Evolutionary conservation across 2,113 vertebrate genomes (phyloP), one percentile per base, ranked within the genome.

Genomic region (Patagioenas fasciata): DNA sequence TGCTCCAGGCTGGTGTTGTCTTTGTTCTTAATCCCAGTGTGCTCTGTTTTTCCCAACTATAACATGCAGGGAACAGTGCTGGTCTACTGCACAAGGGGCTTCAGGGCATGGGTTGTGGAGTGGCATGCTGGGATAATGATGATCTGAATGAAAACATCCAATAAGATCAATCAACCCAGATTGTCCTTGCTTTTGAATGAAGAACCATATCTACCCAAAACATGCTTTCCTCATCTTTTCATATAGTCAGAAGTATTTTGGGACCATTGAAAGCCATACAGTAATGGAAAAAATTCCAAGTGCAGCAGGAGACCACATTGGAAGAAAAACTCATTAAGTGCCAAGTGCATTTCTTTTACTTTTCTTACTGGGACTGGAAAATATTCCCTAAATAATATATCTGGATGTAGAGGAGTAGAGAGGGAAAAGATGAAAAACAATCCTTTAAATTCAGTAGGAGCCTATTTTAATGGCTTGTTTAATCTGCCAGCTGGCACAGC

Each of bases 371-470:
- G 25, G 91, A 34, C 94, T 97, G 97, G 97, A 97, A 98, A 97
- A 97, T 88, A 96, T 96, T 97, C 95, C 96, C 94, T 87, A 97
- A 97, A 97, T 97, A 97, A 95, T 97, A 97, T 95, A 96, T 95
- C 95, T 97, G 97, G 93, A 93, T 96, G 70, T 95, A 96, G 94
- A 95, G 94, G 93, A 88, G 94, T 89, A 93, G 96, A 97, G 81
- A 64, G 87, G 83, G 80, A 90, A 94, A 96, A 94, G 89, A 97
- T 97, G 97, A 97, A 97, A 98, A 97, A 71, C 92, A 97, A 96
- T 97, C 96, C 93, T 97, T 95, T 89, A 89, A 97, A 97, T 98
- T 98, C 97, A 97, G 97, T 97, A 96, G 95, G 95, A 96, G 95
- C 93, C 91, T 95, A 88, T 79, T 97, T 97, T 97, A 98, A 97